Evolutionary conservation across 2,888 invertebrate genomes (phyloP).

Genomic region (Drosophila fungiperda): DNA sequence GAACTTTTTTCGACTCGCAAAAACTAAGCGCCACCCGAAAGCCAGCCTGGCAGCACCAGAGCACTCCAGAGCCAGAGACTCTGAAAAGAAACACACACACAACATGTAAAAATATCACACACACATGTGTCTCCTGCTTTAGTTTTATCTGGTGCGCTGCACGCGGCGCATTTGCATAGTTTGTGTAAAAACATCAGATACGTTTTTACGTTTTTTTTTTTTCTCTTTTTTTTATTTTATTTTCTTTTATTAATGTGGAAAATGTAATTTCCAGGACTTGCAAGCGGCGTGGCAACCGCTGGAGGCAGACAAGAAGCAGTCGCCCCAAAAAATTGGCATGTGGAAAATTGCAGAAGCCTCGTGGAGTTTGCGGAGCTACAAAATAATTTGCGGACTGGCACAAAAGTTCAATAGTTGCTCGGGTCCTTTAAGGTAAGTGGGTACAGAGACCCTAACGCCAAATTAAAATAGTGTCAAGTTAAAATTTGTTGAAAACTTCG

Average conservation of each 20-base stretch:
- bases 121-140: slow-evolving; percentile 52
- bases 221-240: slow-evolving; percentile 42
- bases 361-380: slow-evolving; percentile 21
- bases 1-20: slow-evolving; percentile 26
- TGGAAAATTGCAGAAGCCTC: slow-evolving; percentile 54
- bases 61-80: slow-evolving; percentile 27
- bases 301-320: slow-evolving; percentile 11
- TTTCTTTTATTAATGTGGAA: slow-evolving; percentile 73
- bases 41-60: slow-evolving; percentile 1
- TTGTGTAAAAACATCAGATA: slow-evolving; percentile 41
- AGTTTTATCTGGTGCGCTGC: slow-evolving; percentile 73
- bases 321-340: slow-evolving; percentile 54
- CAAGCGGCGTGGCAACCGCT: slow-evolving; percentile 33
- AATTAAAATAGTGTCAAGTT: slow-evolving; percentile 20
- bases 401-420: slow-evolving; percentile 33
- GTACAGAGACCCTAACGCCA: background rate
- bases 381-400: slow-evolving; percentile 30
- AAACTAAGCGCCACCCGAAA: slow-evolving; percentile 9
- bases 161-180: slow-evolving; percentile 77
- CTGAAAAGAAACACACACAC: slow-evolving; percentile 4
- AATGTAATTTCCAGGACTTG: slow-evolving; percentile 73
- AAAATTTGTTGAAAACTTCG: background rate
- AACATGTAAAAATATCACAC: background rate
- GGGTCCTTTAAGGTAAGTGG: background rate
- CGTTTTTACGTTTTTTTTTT: slow-evolving; percentile 33